Conservation (phyloP, 2,888 invertebrate genomes). For the Candidula unifasciata region DNA sequence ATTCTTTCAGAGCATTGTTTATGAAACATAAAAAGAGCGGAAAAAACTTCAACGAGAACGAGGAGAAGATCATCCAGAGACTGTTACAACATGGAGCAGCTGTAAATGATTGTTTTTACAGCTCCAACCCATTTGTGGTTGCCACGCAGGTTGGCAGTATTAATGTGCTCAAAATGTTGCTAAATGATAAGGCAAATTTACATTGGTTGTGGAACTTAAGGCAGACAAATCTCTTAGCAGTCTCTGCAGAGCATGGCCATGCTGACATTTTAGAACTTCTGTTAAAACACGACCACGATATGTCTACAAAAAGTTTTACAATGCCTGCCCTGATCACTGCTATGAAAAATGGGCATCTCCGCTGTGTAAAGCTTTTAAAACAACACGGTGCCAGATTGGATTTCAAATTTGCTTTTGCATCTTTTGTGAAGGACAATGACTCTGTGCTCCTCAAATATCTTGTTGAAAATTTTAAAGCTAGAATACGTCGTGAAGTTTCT, state of each 20-base stretch:
- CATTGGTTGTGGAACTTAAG: too few species aligned
- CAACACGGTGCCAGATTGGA: not conserved
- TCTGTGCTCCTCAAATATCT: not conserved
- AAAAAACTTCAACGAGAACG: not conserved
- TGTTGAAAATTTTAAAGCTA: not conserved
- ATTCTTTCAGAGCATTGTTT: not conserved
- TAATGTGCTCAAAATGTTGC: not conserved
- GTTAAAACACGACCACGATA: not conserved
- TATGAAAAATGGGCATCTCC: not conserved
- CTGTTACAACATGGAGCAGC: not conserved
- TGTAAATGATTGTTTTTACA: not conserved
- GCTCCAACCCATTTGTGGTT: not conserved
- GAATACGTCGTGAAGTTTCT: not conserved
- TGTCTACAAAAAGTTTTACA: not conserved
- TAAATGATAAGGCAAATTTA: not conserved
- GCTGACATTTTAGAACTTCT: not conserved
- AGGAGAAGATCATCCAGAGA: not conserved
- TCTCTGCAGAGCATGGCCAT: not conserved
- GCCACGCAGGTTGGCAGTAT: not conserved
- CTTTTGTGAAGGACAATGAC: not conserved
- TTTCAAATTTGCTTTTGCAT: not conserved
- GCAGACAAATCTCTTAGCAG: not conserved
- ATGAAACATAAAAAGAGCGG: not conserved
- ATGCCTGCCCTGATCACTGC: not conserved
- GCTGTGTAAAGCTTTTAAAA: not conserved